phyloP scores from a whole-genome alignment of 2,888 invertebrate genomes.

The Cephonodes hylas region DNA sequence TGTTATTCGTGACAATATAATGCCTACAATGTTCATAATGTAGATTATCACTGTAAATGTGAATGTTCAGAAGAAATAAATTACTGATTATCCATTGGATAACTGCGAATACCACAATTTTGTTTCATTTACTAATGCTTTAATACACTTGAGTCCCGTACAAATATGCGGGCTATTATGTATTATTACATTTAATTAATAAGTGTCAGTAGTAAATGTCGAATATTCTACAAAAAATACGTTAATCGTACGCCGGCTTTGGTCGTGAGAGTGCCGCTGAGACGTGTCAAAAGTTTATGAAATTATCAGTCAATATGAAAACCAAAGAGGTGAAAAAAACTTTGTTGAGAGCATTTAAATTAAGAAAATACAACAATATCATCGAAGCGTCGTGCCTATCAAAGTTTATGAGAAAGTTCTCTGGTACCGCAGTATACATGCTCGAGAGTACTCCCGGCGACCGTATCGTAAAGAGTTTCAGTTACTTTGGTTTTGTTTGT shows the following conservation, averaged over 20 bases:
- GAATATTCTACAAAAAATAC: background rate
- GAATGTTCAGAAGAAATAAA: slow-evolving; percentile 70
- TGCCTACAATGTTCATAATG: slow-evolving; percentile 75
- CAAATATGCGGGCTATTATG: background rate
- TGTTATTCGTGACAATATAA: slow-evolving; percentile 72
- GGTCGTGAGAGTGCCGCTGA: background rate
- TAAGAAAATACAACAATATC: slow-evolving; percentile 39
- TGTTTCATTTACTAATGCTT: slow-evolving; percentile 55
- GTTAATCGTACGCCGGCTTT: background rate
- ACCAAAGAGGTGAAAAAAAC: slow-evolving; percentile 20
- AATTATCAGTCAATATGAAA: background rate
- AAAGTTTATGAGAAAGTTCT: slow-evolving; percentile 36
- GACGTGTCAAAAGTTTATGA: background rate
- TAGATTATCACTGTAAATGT: slow-evolving; percentile 73
- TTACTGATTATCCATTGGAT: slow-evolving; percentile 71
- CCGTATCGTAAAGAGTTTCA: slow-evolving; percentile 32
- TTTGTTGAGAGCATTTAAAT: slow-evolving; percentile 21
- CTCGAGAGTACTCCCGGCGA: slow-evolving; percentile 22
- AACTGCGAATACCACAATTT: slow-evolving; percentile 68
- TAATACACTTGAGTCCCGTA: background rate
- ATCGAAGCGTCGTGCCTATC: slow-evolving; percentile 41
- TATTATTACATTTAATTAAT: slow-evolving; percentile 6
- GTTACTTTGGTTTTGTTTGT: slow-evolving; percentile 33
- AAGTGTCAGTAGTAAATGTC: background rate
- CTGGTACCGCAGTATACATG: slow-evolving; percentile 42